Percentiles rank a stretch among this genome's conserved stretches.
Conservation (phyloP, 2,113 vertebrate genomes). For the Corvus moneduloides region DNA sequence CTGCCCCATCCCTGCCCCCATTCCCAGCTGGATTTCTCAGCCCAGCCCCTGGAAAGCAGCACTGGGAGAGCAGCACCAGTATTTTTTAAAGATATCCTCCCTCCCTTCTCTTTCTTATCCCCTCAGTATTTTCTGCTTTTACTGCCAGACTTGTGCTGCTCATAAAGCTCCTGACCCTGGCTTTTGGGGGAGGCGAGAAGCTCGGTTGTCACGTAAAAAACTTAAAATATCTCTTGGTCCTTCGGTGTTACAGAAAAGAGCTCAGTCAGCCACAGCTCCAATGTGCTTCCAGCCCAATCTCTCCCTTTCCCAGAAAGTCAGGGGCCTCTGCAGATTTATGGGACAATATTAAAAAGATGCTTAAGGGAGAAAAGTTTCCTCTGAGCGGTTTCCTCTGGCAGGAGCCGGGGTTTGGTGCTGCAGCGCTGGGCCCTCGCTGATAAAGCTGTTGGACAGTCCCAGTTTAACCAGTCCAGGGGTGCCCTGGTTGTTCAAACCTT, state of each 20-base stretch:
- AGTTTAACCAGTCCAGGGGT: neutral
- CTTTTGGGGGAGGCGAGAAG: neutral
- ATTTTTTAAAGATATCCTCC: neutral
- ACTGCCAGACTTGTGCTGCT: constrained; percentile 16
- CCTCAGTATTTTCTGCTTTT: neutral
- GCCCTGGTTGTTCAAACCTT: neutral
- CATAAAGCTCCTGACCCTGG: constrained; percentile 49
- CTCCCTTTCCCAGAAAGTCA: neutral
- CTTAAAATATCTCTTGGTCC: constrained; percentile 49
- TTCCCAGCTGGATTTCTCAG: neutral
- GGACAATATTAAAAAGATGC: neutral
- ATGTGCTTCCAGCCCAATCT: neutral
- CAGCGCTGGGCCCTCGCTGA: neutral
- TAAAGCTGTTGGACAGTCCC: neutral
- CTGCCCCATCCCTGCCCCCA: neutral
- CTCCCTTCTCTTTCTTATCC: neutral
- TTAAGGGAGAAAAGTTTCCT: neutral
- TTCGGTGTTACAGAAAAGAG: neutral
- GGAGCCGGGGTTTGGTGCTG: neutral
- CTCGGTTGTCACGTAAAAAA: constrained; percentile 1
- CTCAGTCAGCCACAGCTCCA: neutral
- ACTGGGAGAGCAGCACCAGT: neutral
- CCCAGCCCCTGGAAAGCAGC: neutral
- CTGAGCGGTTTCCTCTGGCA: neutral
- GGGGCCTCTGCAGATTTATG: constrained; percentile 6